Conservation (phyloP, 2,888 invertebrate species). For the Ophion ellenae region DNA sequence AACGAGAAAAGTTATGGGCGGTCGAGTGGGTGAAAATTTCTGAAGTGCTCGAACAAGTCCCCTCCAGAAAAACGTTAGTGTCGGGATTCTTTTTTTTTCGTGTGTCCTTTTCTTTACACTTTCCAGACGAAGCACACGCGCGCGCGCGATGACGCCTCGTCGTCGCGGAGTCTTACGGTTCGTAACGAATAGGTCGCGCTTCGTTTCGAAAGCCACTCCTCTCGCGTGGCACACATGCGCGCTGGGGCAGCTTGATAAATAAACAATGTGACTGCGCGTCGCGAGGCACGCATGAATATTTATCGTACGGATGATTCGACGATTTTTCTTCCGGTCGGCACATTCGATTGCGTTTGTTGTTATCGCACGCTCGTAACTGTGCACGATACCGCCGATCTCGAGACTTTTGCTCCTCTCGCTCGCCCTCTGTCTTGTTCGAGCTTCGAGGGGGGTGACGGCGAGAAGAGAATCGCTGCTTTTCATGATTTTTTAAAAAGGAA, state of each 20-base stretch:
- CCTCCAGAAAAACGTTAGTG: background rate
- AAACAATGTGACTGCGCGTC: conserved; percentile 61
- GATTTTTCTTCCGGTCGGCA: conserved; percentile 64
- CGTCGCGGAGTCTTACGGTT: conserved; percentile 8
- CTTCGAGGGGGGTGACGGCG: background rate
- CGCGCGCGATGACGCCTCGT: conserved; percentile 10
- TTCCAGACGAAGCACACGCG: background rate
- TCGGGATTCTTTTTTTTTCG: background rate
- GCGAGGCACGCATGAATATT: conserved; percentile 73
- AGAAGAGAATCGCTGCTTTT: too few relatives aligned
- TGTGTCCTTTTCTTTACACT: background rate
- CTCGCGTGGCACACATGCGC: conserved; percentile 3
- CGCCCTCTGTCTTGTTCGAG: background rate
- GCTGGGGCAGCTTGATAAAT: conserved; percentile 63
- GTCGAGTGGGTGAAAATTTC: conserved; percentile 25
- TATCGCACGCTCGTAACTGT: conserved; percentile 15
- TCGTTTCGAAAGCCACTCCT: conserved; percentile 32
- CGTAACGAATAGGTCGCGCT: conserved; percentile 5
- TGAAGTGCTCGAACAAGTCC: conserved; percentile 22
- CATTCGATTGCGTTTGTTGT: conserved; percentile 34
- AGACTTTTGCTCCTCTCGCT: background rate
- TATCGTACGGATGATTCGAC: conserved; percentile 71
- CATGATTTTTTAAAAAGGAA: too few relatives aligned
- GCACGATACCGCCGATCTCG: conserved; percentile 7
- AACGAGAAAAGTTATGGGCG: background rate